Base-by-base conservation (phyloP, 2,797 vertebrate genomes). In the Falco naumanni region DNA sequence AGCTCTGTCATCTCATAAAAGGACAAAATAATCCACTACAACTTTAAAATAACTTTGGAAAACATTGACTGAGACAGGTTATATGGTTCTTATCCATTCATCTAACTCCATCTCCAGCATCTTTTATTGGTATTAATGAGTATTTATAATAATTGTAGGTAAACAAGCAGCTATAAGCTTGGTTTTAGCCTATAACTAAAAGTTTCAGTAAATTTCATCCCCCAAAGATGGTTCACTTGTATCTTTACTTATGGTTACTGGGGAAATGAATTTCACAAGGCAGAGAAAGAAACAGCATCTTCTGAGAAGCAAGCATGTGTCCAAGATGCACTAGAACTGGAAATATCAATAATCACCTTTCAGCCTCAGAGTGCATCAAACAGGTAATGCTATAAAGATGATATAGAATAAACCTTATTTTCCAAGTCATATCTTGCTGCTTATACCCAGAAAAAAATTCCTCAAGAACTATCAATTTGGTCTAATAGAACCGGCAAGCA, bases 241-340 rank as follows among this genome's bases (percentile, higher is more conserved):
- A 12, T 71, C 8, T 78, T 18, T 81, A 6, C 15, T 47, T 29
- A 2, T 9, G 18, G 5, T 53, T 71, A 39, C 29, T 47, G 16
- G 10, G 41, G 16, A 83, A 68, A 83, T 37, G 0, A 66, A 83
- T 70, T 85, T 87, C 31, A 48, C 0, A 0, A 54, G 17, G 21
- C 37, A 70, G 22, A 92, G 17, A 68, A 41, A 66, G 31, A 61
- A 76, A 50, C 12, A 66, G 4, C 19, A 64, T 59, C 43, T 48
- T 84, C 43, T 57, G 47, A 92, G 71, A 61, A 84, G 14, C 13
- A 69, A 56, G 28, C 5, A 17, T 53, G 22, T 51, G 1, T 53
- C 25, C 43, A 63, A 29, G 63, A 72, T 1, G 3, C 47, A 28
- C 10, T 21, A 29, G 33, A 84, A 43, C 25, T 59, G 26, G 24